Evolutionary conservation across 2,113 vertebrate species (phyloP).

Genomic region (Indri indri): DNA sequence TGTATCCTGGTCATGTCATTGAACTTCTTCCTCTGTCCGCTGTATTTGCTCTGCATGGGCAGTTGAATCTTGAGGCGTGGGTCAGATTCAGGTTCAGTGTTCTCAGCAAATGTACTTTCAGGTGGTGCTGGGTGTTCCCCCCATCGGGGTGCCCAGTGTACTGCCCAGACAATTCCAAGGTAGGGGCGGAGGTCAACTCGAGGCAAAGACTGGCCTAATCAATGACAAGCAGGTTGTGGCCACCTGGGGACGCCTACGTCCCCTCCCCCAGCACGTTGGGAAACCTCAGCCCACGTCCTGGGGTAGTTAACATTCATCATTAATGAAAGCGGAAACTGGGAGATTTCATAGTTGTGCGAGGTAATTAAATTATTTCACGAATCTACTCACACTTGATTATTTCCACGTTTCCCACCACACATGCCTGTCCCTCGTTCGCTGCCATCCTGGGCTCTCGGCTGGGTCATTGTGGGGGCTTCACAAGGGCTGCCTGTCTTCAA

Average conservation of each 20-base stretch:
- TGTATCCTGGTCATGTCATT: accelerated
- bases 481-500: not conserved
- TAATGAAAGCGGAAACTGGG: conserved; percentile 17
- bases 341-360: not conserved
- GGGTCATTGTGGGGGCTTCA: not conserved
- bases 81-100: not conserved
- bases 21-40: not conserved
- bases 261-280: not conserved
- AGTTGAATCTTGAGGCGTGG: not conserved
- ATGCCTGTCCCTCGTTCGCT: not conserved
- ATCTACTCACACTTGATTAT: conserved; percentile 4
- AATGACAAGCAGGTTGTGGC: not conserved
- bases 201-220: not conserved
- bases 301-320: conserved; percentile 32
- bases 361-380: not conserved
- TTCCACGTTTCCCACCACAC: not conserved
- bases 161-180: not conserved
- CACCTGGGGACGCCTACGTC: not conserved
- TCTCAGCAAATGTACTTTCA: not conserved
- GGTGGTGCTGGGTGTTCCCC: not conserved
- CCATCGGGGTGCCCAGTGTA: not conserved
- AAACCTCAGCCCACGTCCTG: not conserved
- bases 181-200: not conserved
- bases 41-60: not conserved
- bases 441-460: not conserved